Evolutionary conservation across 2,888 invertebrate species (phyloP).

Genomic region (Dorcus parallelipipedus): DNA sequence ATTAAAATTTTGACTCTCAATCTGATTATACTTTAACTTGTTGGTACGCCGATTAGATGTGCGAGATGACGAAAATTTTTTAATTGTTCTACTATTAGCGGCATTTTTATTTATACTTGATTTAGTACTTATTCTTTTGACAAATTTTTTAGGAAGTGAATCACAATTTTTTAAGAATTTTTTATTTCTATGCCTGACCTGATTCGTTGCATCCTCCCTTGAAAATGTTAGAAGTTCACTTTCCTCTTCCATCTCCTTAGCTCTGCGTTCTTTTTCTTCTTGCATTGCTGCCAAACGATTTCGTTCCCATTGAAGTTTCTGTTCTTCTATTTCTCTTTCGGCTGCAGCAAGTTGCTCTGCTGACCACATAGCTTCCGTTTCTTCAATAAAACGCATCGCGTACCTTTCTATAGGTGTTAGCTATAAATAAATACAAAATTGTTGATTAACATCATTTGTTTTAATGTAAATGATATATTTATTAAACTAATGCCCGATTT

Average conservation of each 20-base stretch:
- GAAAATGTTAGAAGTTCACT: conserved; percentile 71
- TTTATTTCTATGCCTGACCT: conserved; percentile 66
- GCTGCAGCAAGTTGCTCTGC: conserved; percentile 86
- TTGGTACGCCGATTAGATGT: background rate
- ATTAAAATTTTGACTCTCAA: too few relatives aligned
- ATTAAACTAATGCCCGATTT: too few relatives aligned
- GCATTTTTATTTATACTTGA: background rate
- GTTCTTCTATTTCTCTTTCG: conserved; percentile 81
- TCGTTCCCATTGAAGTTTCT: conserved; percentile 85
- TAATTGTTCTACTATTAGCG: background rate
- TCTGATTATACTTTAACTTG: background rate
- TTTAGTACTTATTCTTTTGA: conserved; percentile 1
- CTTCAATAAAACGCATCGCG: conserved; percentile 90
- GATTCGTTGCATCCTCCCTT: conserved; percentile 75
- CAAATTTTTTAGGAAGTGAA: conserved; percentile 2
- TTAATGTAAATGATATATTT: too few relatives aligned
- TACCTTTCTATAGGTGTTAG: conserved; percentile 91
- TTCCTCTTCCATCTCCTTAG: conserved; percentile 56
- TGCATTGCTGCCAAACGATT: conserved; percentile 70
- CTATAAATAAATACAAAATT: conserved; percentile 52
- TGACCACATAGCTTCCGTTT: conserved; percentile 73
- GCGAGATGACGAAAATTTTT: conserved; percentile 6
- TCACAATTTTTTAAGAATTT: conserved; percentile 6
- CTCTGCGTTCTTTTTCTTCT: conserved; percentile 63
- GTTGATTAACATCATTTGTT: background rate